phyloP scores from a whole-genome alignment of 1,140 invertebrate genomes.

The Tyrophagus putrescentiae region DNA sequence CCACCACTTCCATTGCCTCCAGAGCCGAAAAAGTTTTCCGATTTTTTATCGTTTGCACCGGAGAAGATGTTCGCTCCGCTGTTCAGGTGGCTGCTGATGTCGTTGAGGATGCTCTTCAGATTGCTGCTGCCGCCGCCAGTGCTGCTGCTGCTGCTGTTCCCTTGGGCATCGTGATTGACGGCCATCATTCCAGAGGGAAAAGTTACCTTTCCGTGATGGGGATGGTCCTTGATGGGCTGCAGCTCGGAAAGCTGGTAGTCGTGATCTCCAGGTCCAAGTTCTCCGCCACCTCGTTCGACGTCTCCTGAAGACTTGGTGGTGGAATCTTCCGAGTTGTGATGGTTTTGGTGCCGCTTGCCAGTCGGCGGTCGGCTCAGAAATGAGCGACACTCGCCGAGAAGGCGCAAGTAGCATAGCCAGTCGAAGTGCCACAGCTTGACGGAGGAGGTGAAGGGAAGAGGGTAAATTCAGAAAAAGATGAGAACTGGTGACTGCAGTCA shows the following conservation, averaged over 20 bases:
- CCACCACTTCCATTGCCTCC: not conserved
- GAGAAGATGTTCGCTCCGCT: not conserved
- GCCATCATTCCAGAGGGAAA: no score
- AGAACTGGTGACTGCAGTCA: no score
- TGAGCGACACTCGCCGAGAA: conserved; percentile 22
- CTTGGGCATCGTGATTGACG: no score
- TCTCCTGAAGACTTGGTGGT: no score
- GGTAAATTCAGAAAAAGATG: not conserved
- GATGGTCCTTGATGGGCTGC: not conserved
- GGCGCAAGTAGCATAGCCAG: conserved; percentile 21
- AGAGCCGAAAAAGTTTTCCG: not conserved
- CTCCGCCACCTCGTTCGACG: no score
- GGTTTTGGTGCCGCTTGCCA: not conserved
- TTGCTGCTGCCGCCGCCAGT: not conserved
- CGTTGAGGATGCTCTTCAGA: not conserved
- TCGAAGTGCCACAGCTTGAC: conserved; percentile 22
- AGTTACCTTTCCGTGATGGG: not conserved
- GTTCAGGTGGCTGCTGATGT: not conserved
- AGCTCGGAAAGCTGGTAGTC: not conserved
- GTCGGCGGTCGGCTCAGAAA: conserved; percentile 2
- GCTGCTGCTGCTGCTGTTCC: not conserved
- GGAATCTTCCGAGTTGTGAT: not conserved
- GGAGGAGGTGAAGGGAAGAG: not conserved
- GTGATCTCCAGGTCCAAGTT: not conserved
- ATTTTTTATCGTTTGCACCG: not conserved